A percentile compares a stretch with the other conserved stretches of the same genome.
These are phyloP conservation scores for Channa maculata DNA, from an alignment of 2,113 vertebrate species.

Conservation along the genomic window DNA sequence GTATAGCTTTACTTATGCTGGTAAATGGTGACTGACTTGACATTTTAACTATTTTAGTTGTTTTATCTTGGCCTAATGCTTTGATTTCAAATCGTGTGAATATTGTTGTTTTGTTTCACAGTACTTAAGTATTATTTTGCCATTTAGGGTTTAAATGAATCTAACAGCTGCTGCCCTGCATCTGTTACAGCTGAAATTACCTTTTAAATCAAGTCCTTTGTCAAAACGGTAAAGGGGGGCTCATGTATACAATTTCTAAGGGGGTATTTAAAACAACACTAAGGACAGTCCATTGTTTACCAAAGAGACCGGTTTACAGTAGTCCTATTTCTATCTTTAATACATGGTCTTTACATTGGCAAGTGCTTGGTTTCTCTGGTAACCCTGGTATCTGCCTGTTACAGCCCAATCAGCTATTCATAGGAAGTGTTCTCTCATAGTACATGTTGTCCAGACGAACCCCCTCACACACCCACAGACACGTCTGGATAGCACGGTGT, in stretches of 20 bases:
- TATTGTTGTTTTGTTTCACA: constrained; percentile 35
- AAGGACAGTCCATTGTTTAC: constrained; percentile 70
- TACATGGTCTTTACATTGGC: constrained; percentile 57
- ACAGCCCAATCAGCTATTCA: constrained; percentile 58
- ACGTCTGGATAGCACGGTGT: constrained; percentile 45
- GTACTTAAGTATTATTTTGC: constrained; percentile 18
- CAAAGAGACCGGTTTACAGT: constrained; percentile 76
- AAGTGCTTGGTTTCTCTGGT: constrained; percentile 52
- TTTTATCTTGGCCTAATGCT: constrained; percentile 39
- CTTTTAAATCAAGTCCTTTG: constrained; percentile 34
- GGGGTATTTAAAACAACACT: constrained; percentile 44
- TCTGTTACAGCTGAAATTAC: constrained; percentile 38
- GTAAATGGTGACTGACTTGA: constrained; percentile 44
- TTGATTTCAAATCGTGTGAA: constrained; percentile 49
- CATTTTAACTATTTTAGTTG: constrained; percentile 38
- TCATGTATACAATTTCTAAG: constrained; percentile 37
- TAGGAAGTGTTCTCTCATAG: constrained; percentile 52
- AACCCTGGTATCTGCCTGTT: constrained; percentile 38
- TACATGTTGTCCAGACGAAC: constrained; percentile 53
- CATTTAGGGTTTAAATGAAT: constrained; percentile 36
- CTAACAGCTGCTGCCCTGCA: constrained; percentile 23
- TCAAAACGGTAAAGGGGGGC: constrained; percentile 30
- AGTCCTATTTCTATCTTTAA: constrained; percentile 54
- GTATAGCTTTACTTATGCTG: constrained; percentile 58
- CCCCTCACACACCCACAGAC: constrained; percentile 36